These are phyloP conservation scores for Solea solea DNA, from an alignment of 2,113 vertebrate species.

Conservation along the genomic window DNA sequence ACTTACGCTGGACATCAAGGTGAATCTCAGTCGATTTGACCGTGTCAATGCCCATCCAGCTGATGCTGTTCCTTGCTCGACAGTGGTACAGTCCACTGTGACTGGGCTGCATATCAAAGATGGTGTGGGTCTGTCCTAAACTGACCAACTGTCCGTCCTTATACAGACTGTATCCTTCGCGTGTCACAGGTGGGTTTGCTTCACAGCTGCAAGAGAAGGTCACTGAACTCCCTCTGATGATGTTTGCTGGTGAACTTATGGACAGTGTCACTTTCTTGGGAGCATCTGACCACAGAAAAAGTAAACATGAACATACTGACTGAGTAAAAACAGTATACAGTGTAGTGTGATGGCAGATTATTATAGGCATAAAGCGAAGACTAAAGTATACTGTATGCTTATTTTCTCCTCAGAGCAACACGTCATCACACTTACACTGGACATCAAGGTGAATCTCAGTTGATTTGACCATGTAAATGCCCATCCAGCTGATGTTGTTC, in stretches of 20 bases:
- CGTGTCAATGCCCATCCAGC: constrained; percentile 9
- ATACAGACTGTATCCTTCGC: constrained; percentile 41
- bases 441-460: constrained; percentile 33
- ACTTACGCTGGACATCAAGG: constrained; percentile 59
- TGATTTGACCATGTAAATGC: constrained; percentile 22
- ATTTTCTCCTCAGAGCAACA: no score
- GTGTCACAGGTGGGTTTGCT: constrained; percentile 53
- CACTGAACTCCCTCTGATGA: constrained; percentile 22
- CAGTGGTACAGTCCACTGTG: constrained; percentile 60
- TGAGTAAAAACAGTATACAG: no score
- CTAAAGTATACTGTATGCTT: no score
- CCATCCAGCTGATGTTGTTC: constrained; percentile 50
- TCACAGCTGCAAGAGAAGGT: constrained; percentile 55
- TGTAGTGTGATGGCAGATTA: no score
- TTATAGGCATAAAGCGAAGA: no score
- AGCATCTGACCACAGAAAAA: constrained; percentile 39
- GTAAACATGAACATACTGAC: no score
- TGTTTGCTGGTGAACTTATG: constrained; percentile 21
- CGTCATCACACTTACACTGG: constrained; percentile 46
- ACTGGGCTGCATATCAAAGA: constrained; percentile 45
- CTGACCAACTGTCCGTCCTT: constrained; percentile 36
- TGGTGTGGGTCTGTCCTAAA: constrained; percentile 17
- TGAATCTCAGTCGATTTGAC: constrained; percentile 30
- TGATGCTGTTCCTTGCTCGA: constrained; percentile 50
- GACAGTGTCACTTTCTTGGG: constrained; percentile 41